A percentile compares a stretch with the other conserved stretches of the same genome.
Conservation (phyloP, 64 coral and sea anemone genomes). For the Cladopsammia gracilis region DNA sequence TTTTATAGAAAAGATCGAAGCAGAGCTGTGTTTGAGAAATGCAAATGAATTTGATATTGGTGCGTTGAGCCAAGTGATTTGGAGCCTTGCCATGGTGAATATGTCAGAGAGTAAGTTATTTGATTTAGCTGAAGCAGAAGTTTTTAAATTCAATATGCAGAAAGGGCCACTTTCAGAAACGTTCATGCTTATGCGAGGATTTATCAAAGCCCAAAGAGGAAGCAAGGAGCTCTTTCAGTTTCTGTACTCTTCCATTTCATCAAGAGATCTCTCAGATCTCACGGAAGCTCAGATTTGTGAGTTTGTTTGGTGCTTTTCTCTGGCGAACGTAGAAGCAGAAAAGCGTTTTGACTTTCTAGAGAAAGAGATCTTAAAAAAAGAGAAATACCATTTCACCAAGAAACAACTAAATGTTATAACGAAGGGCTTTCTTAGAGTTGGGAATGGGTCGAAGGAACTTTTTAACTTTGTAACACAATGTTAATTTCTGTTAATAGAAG, state of each 20-base stretch:
- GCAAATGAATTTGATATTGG: not conserved
- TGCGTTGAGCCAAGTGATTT: not conserved
- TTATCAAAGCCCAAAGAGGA: not conserved
- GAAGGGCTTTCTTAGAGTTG: not conserved
- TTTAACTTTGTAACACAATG: not conserved
- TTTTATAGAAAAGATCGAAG: not conserved
- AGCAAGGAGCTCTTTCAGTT: slow-evolving; percentile 1
- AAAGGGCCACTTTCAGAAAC: too few species aligned
- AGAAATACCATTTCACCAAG: not conserved
- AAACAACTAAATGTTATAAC: not conserved
- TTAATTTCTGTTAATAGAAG: too few species aligned
- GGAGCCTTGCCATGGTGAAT: not conserved
- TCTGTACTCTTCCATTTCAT: not conserved
- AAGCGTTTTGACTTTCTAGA: not conserved
- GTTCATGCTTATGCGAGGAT: not conserved
- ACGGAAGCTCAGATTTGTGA: slow-evolving; percentile 5
- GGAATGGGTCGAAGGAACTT: not conserved
- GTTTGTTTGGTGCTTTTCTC: slow-evolving; percentile 2
- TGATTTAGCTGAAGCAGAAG: not conserved
- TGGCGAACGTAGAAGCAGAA: not conserved
- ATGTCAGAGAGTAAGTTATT: not conserved
- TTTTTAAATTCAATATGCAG: not conserved
- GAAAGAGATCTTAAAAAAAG: not conserved
- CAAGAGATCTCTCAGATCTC: not conserved
- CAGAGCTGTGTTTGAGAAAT: slow-evolving; percentile 13